Base-by-base conservation (phyloP, 23 tunicate genomes). In the Aplidium turbinatum region DNA sequence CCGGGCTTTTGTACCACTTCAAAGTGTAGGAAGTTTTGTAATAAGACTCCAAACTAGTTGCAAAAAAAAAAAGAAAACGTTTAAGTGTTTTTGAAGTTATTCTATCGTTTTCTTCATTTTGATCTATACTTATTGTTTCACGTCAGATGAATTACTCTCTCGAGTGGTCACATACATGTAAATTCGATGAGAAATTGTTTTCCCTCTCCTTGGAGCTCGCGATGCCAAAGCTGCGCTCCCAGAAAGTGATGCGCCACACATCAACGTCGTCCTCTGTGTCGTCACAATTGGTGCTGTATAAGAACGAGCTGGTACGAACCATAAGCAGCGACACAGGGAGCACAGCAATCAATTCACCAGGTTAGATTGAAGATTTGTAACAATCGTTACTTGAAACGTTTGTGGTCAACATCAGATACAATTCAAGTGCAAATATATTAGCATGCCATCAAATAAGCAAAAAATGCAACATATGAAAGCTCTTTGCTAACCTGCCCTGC, bases 171-270 rank as follows among this genome's bases (percentile, higher is more conserved):
- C 34, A 39, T 20, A 30, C 2, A 3, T 16, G 11, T 1, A 22
- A 32, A 22, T 57, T 57, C 53, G 42, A 58, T 53, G 7, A 31
- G 34, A 56, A 57, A 27, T 31, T 25, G 2, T 55, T 74, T 6
- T 57, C 63, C 5, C 63, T 56, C 18, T 20, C 21, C 6, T 28
- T 74, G 52, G 51, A 34, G 20, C 68, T 21, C 26, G 53, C 33
- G 33, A 74, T 74, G 79, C 79, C 79, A n/a, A 74, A 74, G 31
- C 52, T 74, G 52, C 32, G 22, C 5, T 65, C 50, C 16, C 26
- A 38, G 50, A 18, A 28, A 7, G 5, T 5, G 28, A 4, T 28
- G 3, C 72, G 72, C 5, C 50, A 7, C 72, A 36, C 27, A 7
- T 35, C 67, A 60, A 24, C 35, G 11, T 26, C 67, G 6, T 60